A percentile compares a stretch with the other conserved stretches of the same genome.
Conservation (phyloP, 2,888 invertebrate species). For the Pheosia tremula region DNA sequence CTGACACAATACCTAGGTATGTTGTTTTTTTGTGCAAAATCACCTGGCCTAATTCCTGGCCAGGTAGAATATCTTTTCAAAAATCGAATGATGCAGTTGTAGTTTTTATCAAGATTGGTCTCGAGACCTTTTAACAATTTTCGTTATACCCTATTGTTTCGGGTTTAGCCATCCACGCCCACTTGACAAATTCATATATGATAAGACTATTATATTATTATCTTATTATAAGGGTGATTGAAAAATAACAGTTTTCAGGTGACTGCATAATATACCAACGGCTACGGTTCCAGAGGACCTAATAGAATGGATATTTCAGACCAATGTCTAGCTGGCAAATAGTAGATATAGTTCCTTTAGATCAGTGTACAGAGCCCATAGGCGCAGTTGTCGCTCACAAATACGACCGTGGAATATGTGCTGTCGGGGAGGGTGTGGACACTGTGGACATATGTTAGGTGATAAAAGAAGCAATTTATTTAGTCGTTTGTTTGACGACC, state of each 20-base stretch:
- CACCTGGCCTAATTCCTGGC: no score
- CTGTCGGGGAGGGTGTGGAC: conserved; percentile 67
- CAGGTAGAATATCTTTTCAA: no score
- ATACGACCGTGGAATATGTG: conserved; percentile 69
- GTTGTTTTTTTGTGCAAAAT: no score
- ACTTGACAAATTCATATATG: no score
- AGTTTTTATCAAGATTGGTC: no score
- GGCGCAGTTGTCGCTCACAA: conserved; percentile 63
- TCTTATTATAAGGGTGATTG: not conserved
- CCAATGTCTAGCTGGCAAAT: conserved; percentile 52
- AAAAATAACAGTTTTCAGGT: conserved; percentile 50
- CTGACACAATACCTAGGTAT: no score
- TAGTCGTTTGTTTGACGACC: not conserved
- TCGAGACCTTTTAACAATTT: no score
- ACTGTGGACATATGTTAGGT: conserved; percentile 77
- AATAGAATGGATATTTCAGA: conserved; percentile 49
- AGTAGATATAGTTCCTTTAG: conserved; percentile 63
- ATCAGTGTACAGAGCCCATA: conserved; percentile 59
- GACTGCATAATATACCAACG: conserved; percentile 62
- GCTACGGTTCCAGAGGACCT: conserved; percentile 63
- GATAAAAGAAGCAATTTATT: conserved; percentile 18
- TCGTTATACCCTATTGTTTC: no score
- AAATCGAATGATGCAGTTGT: no score
- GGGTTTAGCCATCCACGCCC: no score
- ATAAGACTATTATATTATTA: no score